Evolutionary conservation across 2,797 vertebrate genomes (phyloP), one percentile per base, ranked within the genome.

Genomic region (Gymnopithys bicolor): DNA sequence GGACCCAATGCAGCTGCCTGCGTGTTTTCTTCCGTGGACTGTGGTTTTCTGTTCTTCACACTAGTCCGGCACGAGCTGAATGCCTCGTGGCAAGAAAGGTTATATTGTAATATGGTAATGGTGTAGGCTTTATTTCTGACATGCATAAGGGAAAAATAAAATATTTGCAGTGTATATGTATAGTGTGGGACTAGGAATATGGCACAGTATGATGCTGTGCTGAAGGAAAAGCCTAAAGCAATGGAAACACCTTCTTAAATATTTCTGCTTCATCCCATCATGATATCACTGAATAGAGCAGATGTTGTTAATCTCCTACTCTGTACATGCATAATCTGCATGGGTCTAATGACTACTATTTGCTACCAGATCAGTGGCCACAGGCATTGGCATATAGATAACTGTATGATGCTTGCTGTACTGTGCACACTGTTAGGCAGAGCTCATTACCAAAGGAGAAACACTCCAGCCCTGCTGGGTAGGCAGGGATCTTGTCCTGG

Each of bases 221-320:
- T 43, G 52, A 43, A 87, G 27, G 46, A 76, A 85, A 95, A 82
- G 25, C 25, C 55, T 82, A 75, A 79, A 76, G 14, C 39, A 79
- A 39, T 16, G 43, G 25, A 69, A 91, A 68, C 19, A 58, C 8
- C 12, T 45, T 13, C 35, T 33, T 19, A 39, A 67, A 19, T 45
- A 63, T 75, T 93, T 85, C 35, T 77, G 56, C 27, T 66, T 23
- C 13, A 51, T 33, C 37, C 30, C 4, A 3, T 37, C 23, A 19
- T 66, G 52, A 9, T 6, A 53, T 16, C 33, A 45, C 45, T 21
- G 27, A 41, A 59, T 2, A 80, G 35, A 90, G 23, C 56, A 74
- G n/a, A 27, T 85, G 48, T 37, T 66, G 18, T 58, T 87, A 49
- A 58, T 58, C 21, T 86, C 56, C 59, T 19, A 12, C 16, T 87